A percentile compares a stretch with the other conserved stretches of the same genome.
Evolutionary conservation across 2,113 vertebrate species (phyloP).

Genomic region (Drymodes brunneopygia): DNA sequence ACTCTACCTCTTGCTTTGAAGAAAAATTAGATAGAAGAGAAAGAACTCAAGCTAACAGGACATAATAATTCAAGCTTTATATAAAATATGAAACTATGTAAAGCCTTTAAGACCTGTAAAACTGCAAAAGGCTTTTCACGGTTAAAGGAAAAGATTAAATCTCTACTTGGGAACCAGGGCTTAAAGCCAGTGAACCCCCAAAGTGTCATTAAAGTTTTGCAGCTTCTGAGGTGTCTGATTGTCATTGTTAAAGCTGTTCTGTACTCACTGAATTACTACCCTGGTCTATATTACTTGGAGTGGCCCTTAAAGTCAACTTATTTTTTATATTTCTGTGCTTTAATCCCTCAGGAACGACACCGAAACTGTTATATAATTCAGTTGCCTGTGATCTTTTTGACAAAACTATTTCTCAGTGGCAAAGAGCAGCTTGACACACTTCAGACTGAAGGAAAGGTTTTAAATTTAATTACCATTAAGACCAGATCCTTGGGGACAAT

Average conservation of each 20-base stretch:
- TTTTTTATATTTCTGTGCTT: not conserved
- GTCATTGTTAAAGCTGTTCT: not conserved
- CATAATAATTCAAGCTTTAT: not conserved
- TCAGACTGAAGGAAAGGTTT: not conserved
- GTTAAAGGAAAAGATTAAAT: not conserved
- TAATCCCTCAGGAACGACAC: not conserved
- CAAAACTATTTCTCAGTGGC: not conserved
- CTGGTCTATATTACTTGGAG: not conserved
- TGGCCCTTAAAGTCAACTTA: not conserved
- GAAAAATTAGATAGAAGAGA: not conserved
- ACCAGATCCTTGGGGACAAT: not conserved
- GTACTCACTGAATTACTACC: not conserved
- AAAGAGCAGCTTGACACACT: not conserved
- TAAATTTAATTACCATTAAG: not conserved
- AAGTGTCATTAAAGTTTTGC: not conserved
- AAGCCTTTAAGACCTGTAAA: slow-evolving; percentile 4
- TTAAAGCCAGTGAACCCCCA: not conserved
- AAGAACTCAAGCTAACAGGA: slow-evolving; percentile 1
- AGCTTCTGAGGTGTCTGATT: not conserved
- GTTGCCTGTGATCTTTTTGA: not conserved
- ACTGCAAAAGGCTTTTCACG: not conserved
- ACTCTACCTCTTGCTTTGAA: slow-evolving; percentile 1
- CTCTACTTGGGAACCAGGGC: not conserved
- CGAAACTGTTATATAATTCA: not conserved
- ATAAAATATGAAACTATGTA: not conserved